A percentile compares a stretch with the other conserved stretches of the same genome.
These are phyloP conservation scores for Cataglyphis rosenhaueri DNA, from an alignment of 2,888 invertebrate genomes.

Conservation along the genomic window DNA sequence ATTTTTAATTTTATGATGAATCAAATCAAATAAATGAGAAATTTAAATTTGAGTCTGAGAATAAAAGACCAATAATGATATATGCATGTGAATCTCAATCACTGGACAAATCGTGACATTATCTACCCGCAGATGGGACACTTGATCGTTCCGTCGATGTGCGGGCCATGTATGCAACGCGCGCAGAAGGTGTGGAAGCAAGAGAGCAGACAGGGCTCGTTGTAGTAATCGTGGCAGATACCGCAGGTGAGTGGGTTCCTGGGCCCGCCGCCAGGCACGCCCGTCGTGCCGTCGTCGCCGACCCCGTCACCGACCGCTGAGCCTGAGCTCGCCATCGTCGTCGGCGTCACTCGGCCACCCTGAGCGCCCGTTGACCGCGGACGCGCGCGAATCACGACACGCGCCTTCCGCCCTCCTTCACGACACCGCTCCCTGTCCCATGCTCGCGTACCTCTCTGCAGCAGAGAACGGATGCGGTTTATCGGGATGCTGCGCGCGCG, in stretches of 20 bases:
- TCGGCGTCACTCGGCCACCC: constrained; percentile 62
- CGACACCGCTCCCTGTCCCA: constrained; percentile 41
- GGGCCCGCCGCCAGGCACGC: constrained; percentile 74
- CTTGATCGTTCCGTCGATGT: constrained; percentile 88
- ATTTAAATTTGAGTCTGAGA: neutral
- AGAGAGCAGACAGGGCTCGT: constrained; percentile 89
- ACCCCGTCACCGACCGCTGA: constrained; percentile 76
- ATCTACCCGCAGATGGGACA: constrained; percentile 90
- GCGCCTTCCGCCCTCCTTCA: constrained; percentile 45
- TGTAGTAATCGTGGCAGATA: constrained; percentile 90
- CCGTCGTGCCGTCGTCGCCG: constrained; percentile 78
- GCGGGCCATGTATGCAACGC: constrained; percentile 88
- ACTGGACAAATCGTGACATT: constrained; percentile 28
- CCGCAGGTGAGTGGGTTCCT: constrained; percentile 89
- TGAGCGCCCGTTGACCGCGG: constrained; percentile 29
- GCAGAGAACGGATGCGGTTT: constrained; percentile 7
- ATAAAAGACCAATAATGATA: neutral
- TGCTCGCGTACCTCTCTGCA: constrained; percentile 30
- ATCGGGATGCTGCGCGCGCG: constrained; percentile 29
- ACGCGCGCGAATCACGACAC: constrained; percentile 34
- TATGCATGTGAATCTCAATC: neutral
- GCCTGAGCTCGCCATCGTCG: constrained; percentile 81
- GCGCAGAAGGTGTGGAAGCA: constrained; percentile 91
- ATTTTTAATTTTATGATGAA: neutral
- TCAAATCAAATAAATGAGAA: neutral